Conservation (phyloP, 2,797 vertebrate species). For the Coracias cyanogaster region DNA sequence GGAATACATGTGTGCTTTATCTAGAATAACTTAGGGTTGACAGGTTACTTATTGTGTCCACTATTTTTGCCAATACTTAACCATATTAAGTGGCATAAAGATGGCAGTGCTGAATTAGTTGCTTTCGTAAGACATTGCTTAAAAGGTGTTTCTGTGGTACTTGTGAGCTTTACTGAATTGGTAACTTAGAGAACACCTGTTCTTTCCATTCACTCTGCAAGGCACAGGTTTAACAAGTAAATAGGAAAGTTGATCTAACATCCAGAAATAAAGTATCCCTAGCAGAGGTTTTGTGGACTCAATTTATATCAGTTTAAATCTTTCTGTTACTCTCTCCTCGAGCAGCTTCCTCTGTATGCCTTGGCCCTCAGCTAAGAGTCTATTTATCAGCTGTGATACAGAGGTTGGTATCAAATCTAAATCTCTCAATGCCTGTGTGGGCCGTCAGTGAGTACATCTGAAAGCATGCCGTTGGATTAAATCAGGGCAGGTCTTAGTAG, state of each 20-base stretch:
- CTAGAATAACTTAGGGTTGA: background rate
- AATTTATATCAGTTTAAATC: background rate
- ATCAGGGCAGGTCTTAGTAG: background rate
- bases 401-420: background rate
- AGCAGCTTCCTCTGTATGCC: background rate
- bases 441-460: background rate
- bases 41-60: background rate
- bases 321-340: background rate
- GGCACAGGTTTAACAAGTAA: background rate
- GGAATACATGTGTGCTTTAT: background rate
- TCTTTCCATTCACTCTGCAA: background rate
- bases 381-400: background rate
- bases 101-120: background rate
- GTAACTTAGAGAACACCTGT: background rate
- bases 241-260: background rate
- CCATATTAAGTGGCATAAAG: background rate
- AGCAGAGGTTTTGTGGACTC: background rate
- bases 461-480: background rate
- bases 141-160: background rate
- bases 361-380: background rate
- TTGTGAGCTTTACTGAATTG: background rate
- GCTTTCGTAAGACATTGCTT: background rate
- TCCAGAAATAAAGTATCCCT: background rate
- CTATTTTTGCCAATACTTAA: background rate
- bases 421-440: background rate